Base-by-base conservation (phyloP, 2,888 invertebrate species). In the Julus scandinavius region DNA sequence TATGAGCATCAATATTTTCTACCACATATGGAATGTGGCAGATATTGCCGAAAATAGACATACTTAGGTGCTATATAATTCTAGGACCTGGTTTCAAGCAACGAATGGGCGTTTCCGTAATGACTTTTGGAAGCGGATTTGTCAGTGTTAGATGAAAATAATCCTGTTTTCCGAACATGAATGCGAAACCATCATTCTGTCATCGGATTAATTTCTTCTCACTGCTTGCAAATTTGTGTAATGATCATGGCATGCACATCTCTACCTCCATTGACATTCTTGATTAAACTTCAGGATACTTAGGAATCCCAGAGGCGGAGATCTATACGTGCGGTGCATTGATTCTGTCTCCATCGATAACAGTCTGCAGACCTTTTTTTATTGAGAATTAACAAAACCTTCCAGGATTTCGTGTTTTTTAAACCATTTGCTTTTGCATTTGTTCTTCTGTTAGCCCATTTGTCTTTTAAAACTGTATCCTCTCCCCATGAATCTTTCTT, bases 401-500 rank as follows among this genome's bases (percentile, higher is more conserved):
- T 63, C n/a, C 63, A 17, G 63, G 63, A 5, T 20, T 63, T 63
- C n/a, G 5, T 63, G n/a, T n/a, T 63, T 63, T n/a, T 63, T n/a
- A n/a, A n/a, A n/a, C 17, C 63, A 63, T n/a, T n/a, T 63, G 6
- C 6, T 20, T 63, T 63, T 63, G n/a, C 63, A 63, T 63, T 63
- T 63, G 63, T n/a, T 63, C n/a, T 63, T 63, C n/a, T 63, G 63
- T n/a, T 17, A 5, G n/a, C 63, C 63, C n/a, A 63, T 63, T 63
- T 17, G 63, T 63, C 63, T 63, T n/a, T 63, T 63, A 63, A 63
- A 63, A 63, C 5, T 63, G n/a, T 15, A 63, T 63, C 63, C 63
- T 63, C 63, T 63, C 63, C n/a, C 63, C 63, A 63, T 63, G 63
- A 63, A 63, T 63, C 63, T 63, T n/a, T 63, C 63, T 63, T n/a